Evolutionary conservation across 2,888 invertebrate species (phyloP), one percentile per base, ranked within the genome.

Genomic region (Drosophila phalerata): DNA sequence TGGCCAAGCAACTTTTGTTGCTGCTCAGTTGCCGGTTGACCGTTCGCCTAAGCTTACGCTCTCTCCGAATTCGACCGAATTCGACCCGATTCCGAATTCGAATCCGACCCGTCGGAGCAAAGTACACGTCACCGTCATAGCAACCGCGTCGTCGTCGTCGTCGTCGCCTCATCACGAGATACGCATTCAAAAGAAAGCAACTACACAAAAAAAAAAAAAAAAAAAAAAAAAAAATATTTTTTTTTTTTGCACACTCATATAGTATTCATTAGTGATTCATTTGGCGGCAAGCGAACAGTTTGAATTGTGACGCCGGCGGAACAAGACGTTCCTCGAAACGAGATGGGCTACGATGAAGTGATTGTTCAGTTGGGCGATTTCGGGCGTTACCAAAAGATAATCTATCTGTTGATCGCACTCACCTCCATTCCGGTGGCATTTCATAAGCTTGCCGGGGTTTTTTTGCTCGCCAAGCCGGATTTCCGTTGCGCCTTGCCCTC

Each of bases 381-480:
- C 84, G 96, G 96, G 19, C 93, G 93, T 49, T 96, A 96, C 88
- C 96, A 96, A 90, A 94, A 93, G 79, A 93, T 95, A 72, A 95
- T 96, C 71, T 96, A 95, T 87, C 93, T 96, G 69, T 91, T 96
- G 45, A 93, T 96, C 45, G 95, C 96, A 84, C 92, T 96, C 51
- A 96, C 96, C 19, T 95, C 95, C 8, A 95, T 96, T 84, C 93
- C 95, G 15, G 95, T 95, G 91, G 96, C 96, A 51, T 95, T 96
- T 79, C 96, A 96, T 90, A 96, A 96, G 91, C 92, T 96, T 45
- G 95, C 94, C 15, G 95, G 95, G 66, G 95, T 96, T 0, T 96
- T 96, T 90, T 92, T 96, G 8, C 93, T 95, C 65, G 95, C 95
- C 5, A 95, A 94, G 92, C 94, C 95, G 63, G 92, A 94, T 66